Evolutionary conservation across 2,797 vertebrate species (phyloP).

Genomic region (Darevskia nairensis): DNA sequence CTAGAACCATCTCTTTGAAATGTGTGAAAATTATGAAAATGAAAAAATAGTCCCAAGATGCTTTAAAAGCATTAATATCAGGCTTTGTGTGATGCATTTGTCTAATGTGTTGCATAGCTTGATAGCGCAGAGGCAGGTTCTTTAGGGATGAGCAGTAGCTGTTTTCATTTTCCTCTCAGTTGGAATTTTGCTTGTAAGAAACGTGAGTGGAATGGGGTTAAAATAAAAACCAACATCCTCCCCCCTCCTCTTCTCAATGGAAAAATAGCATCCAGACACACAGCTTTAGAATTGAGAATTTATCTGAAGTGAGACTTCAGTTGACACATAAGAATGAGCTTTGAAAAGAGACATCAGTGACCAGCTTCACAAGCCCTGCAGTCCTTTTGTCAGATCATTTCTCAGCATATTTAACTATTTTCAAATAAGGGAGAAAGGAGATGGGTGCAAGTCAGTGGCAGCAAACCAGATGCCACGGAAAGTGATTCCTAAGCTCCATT

Average conservation of each 20-base stretch:
- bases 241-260: background rate
- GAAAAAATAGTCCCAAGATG: constrained; percentile 3
- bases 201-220: constrained; percentile 26
- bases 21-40: constrained; percentile 19
- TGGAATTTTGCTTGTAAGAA: constrained; percentile 45
- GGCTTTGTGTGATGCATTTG: background rate
- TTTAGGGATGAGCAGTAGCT: constrained; percentile 2
- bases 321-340: background rate
- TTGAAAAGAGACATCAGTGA: constrained; percentile 10
- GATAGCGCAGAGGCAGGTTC: accelerated
- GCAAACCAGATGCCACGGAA: background rate
- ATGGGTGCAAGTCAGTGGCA: background rate
- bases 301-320: background rate
- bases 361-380: background rate
- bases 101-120: background rate
- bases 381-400: constrained; percentile 17
- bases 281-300: background rate
- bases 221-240: background rate
- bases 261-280: background rate
- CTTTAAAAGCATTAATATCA: background rate
- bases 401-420: background rate
- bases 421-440: constrained; percentile 13
- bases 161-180: constrained; percentile 56
- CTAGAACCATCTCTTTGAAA: constrained; percentile 35
- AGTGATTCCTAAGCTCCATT: background rate